Evolutionary conservation across 2,113 vertebrate genomes (phyloP).

Genomic region (Amphiprion ocellaris): DNA sequence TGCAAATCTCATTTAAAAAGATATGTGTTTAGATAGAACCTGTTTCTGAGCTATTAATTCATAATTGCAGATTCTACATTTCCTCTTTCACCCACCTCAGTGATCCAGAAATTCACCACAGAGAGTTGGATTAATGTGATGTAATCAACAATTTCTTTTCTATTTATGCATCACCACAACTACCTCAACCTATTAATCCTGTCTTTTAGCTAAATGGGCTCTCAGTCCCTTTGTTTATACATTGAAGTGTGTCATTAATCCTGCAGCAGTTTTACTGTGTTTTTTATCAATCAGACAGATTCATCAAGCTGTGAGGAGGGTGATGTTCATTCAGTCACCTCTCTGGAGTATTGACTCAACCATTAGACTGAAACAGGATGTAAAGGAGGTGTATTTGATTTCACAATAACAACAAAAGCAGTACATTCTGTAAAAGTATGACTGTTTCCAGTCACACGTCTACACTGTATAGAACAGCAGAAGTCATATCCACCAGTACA

Average conservation of each 20-base stretch:
- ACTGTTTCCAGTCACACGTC: not conserved
- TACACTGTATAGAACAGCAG: not conserved
- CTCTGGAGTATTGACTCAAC: constrained; percentile 3
- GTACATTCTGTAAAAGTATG: not conserved
- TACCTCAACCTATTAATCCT: constrained; percentile 7
- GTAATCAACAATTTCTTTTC: constrained; percentile 1
- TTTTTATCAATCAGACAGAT: not conserved
- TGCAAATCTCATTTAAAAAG: too few species aligned
- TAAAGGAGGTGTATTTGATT: too few species aligned
- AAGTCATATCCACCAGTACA: not conserved
- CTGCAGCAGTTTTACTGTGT: not conserved
- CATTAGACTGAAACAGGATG: too few species aligned
- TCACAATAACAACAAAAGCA: not conserved
- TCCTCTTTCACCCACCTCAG: not conserved
- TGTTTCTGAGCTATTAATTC: too few species aligned
- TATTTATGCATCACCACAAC: constrained; percentile 4
- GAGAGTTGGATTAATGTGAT: not conserved
- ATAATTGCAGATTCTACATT: too few species aligned
- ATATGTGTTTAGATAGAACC: too few species aligned
- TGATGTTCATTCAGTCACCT: not conserved
- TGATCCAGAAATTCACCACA: not conserved
- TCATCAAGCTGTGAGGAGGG: not conserved
- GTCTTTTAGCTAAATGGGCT: constrained; percentile 6
- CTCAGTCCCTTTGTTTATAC: constrained; percentile 19
- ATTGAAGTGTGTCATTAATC: constrained; percentile 1